These are phyloP conservation scores for Macrotrachela quadricornifera DNA, from an alignment of 1,140 invertebrate species.

Conservation along the genomic window DNA sequence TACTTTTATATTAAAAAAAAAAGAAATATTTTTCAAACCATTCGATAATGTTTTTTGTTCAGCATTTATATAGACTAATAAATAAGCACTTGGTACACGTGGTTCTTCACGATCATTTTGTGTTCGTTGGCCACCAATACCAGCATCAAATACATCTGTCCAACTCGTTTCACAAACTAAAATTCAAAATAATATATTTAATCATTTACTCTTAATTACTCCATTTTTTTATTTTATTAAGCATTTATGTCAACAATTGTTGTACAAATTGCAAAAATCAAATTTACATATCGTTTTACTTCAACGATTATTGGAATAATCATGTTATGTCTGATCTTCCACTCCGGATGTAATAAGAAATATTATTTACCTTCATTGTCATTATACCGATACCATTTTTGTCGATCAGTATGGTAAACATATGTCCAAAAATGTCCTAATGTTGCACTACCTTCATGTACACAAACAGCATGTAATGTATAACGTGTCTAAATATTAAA, in stretches of 20 bases:
- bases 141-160: constrained; percentile 2
- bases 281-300: no score
- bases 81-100: constrained; percentile 8
- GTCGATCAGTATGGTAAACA: constrained; percentile 20
- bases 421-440: constrained; percentile 37
- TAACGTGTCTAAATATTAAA: constrained; percentile 13
- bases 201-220: no score
- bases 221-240: no score
- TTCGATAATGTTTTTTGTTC: neutral
- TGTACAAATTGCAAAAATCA: no score
- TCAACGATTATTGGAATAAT: no score
- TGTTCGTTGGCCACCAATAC: neutral
- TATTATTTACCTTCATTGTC: constrained; percentile 26
- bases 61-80: constrained; percentile 3
- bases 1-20: neutral
- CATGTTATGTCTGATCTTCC: no score
- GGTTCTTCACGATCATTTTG: no score
- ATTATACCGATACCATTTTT: constrained; percentile 33
- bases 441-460: constrained; percentile 36
- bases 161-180: constrained; percentile 2
- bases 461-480: constrained; percentile 33
- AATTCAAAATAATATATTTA: no score
- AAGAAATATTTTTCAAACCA: neutral
- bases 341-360: no score
- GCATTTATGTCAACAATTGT: no score